Conservation (phyloP, 2,888 invertebrate genomes). For the Terebella lapidaria region DNA sequence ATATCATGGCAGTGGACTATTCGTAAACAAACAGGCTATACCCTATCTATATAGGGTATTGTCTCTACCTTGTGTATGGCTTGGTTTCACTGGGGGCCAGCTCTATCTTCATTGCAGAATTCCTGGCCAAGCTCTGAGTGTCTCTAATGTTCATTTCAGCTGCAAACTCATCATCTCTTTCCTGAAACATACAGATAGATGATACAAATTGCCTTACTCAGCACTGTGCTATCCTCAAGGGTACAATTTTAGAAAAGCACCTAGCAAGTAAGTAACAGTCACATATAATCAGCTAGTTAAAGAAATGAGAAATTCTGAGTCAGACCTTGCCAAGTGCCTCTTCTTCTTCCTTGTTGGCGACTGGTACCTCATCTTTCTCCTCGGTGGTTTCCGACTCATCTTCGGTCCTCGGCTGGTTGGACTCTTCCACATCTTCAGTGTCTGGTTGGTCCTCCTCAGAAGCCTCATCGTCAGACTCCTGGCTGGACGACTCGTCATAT, state of each 20-base stretch:
- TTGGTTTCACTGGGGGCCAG: slow-evolving; percentile 50
- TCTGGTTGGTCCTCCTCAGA: slow-evolving; percentile 24
- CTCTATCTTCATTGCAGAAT: slow-evolving; percentile 38
- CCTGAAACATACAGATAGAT: no score
- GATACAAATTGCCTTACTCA: background rate
- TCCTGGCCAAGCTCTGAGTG: slow-evolving; percentile 30
- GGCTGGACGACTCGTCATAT: background rate
- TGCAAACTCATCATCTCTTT: slow-evolving; percentile 46
- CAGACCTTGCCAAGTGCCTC: slow-evolving; percentile 41
- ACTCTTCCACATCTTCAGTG: slow-evolving; percentile 21
- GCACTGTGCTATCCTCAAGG: background rate
- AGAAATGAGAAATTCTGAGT: no score
- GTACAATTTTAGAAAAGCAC: background rate
- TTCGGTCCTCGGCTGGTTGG: slow-evolving; percentile 19
- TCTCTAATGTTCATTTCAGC: slow-evolving; percentile 37
- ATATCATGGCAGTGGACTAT: no score
- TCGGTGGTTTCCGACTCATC: slow-evolving; percentile 20
- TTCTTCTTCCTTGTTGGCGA: slow-evolving; percentile 32
- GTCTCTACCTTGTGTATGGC: slow-evolving; percentile 48
- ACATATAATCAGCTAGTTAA: no score
- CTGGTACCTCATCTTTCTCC: slow-evolving; percentile 19
- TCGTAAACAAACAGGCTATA: no score
- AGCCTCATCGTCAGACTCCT: slow-evolving; percentile 16
- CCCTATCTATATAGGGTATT: no score
- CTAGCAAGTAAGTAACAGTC: background rate